Evolutionary conservation across 2,797 vertebrate species (phyloP).

Genomic region (Platalea minor): DNA sequence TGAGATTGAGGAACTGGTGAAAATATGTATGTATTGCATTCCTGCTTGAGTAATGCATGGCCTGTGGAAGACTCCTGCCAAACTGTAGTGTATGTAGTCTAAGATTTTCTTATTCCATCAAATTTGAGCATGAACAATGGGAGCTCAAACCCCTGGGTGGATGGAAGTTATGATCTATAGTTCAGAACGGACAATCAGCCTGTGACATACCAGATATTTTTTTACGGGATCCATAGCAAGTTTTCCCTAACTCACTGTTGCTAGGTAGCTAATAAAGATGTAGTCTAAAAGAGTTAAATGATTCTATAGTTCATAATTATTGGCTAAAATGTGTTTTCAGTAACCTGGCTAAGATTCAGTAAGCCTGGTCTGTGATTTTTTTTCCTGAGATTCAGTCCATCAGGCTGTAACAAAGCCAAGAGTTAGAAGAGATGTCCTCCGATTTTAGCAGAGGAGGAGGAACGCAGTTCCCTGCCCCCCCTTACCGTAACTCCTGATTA

Average conservation of each 20-base stretch:
- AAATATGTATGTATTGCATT: neutral
- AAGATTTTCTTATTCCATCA: neutral
- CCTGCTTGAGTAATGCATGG: neutral
- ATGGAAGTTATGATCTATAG: neutral
- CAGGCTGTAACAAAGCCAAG: conserved; percentile 6
- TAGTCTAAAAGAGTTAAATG: neutral
- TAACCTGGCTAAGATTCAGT: neutral
- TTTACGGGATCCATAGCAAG: neutral
- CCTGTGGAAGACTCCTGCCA: neutral
- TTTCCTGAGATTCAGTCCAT: neutral
- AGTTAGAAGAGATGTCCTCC: neutral
- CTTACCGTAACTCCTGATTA: conserved; percentile 21
- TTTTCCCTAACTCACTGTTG: neutral
- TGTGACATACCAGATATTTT: neutral
- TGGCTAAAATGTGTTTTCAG: neutral
- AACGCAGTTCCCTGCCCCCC: neutral
- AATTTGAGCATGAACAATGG: neutral
- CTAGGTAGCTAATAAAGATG: conserved; percentile 29
- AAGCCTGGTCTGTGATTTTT: neutral
- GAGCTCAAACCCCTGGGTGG: neutral
- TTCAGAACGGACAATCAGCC: neutral
- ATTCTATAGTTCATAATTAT: neutral
- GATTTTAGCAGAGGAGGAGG: neutral
- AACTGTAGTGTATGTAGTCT: neutral
- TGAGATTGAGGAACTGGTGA: neutral